Base-by-base conservation (phyloP, 2,888 invertebrate genomes). In the Catocala nupta region DNA sequence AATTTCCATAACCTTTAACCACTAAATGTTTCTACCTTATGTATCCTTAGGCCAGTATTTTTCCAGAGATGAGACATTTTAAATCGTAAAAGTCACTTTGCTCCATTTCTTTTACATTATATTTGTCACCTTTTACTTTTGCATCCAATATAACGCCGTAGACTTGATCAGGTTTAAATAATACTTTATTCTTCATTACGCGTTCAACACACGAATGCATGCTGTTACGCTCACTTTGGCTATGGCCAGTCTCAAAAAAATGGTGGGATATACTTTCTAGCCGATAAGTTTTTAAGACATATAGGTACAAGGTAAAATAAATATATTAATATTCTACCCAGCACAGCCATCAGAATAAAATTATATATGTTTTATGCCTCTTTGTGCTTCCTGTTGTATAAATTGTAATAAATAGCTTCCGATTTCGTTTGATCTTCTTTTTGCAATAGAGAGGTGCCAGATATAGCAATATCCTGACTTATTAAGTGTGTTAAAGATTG, bases 391-490 rank as follows among this genome's bases (percentile, higher is more conserved):
- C 16, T 16, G 16, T 16, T 16, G 16, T 16, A 16, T 16, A 16
- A 16, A 16, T 16, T 16, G 9, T 10, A 43, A 11, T 43, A 43
- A 43, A 11, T 7, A 43, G 43, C 43, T 43, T 11, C 55, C 73
- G 1, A 43, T 43, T 64, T 74, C 74, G 6, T 36, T 68, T 8
- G 55, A 55, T 16, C 71, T 72, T 58, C 67, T 63, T 65, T 71
- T 74, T n/a, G 65, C 73, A 12, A 71, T 64, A 33, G 60, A 53
- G 4, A n/a, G 43, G 55, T 78, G 75, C 75, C 73, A 78, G 44
- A 73, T 47, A 36, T 70, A 68, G 55, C 76, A 75, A 52, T 63
- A 62, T 16, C 75, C 56, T 25, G n/a, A n/a, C 16, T 56, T 56
- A 33, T 12, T 10, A 7, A 50, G 5, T 1, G n/a, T n/a, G 56